Evolutionary conservation across 64 coral and sea anemone genomes (phyloP).

Genomic region (Pocillopora verrucosa): DNA sequence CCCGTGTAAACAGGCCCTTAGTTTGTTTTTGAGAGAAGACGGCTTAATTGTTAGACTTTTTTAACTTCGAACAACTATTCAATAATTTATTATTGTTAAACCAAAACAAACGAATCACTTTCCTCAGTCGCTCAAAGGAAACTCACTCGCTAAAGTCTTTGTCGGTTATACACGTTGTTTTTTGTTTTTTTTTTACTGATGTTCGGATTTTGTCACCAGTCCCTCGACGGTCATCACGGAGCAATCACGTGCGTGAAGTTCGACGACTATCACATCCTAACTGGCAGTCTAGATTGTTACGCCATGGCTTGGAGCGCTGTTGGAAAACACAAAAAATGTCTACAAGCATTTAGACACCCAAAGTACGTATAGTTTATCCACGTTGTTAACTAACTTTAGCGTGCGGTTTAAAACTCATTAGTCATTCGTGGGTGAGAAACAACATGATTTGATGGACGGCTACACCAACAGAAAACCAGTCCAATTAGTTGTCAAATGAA

Average conservation of each 20-base stretch:
- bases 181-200: not conserved
- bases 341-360: slow-evolving; percentile 93
- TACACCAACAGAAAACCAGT: too few relatives aligned
- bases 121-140: too few relatives aligned
- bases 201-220: slow-evolving; percentile 40
- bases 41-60: too few relatives aligned
- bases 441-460: too few relatives aligned
- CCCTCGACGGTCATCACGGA: slow-evolving; percentile 88
- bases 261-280: slow-evolving; percentile 84
- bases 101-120: too few relatives aligned
- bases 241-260: slow-evolving; percentile 91
- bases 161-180: not conserved
- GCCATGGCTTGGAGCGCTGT: slow-evolving; percentile 90
- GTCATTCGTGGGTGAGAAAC: too few relatives aligned
- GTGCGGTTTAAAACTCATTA: not conserved
- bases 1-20: too few relatives aligned
- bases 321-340: slow-evolving; percentile 90
- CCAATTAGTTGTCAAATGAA: too few relatives aligned
- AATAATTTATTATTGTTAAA: too few relatives aligned
- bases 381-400: not conserved
- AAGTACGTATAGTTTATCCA: slow-evolving; percentile 45
- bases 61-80: too few relatives aligned
- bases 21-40: too few relatives aligned
- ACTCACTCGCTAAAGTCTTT: too few relatives aligned
- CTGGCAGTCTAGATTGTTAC: slow-evolving; percentile 87